phyloP scores from a whole-genome alignment of 2,797 vertebrate species.

The Molothrus aeneus region DNA sequence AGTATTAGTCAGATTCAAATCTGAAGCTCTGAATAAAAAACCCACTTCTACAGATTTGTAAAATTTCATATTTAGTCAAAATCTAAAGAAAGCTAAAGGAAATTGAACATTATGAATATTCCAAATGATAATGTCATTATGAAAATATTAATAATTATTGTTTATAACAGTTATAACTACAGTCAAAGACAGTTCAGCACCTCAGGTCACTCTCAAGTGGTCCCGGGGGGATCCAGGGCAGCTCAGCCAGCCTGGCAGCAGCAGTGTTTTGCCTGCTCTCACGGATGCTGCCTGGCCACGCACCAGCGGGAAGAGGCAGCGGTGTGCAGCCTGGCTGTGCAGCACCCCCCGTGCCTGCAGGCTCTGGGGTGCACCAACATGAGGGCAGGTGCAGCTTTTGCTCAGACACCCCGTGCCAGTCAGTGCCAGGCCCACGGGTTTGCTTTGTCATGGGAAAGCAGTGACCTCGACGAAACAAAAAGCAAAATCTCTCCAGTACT shows the following conservation, averaged over 20 bases:
- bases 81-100: background rate
- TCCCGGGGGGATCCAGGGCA: background rate
- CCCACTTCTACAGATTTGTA: background rate
- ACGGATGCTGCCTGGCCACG: rapidly evolving
- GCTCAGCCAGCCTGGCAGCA: background rate
- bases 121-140: background rate
- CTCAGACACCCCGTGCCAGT: background rate
- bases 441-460: background rate
- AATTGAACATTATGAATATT: background rate
- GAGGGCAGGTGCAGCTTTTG: rapidly evolving
- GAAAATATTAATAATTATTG: background rate
- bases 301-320: rapidly evolving
- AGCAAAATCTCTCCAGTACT: background rate
- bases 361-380: rapidly evolving
- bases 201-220: background rate
- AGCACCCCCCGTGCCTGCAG: rapidly evolving
- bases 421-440: rapidly evolving
- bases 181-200: conserved; percentile 12
- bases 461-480: too few relatives aligned
- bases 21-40: background rate
- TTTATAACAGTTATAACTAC: conserved; percentile 9
- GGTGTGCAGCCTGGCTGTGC: rapidly evolving
- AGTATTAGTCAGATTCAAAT: background rate
- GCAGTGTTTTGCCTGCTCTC: background rate
- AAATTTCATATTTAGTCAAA: background rate